Percentiles rank a stretch among this genome's conserved stretches.
These are phyloP conservation scores for Terebella lapidaria DNA, from an alignment of 2,888 invertebrate genomes.

Conservation along the genomic window DNA sequence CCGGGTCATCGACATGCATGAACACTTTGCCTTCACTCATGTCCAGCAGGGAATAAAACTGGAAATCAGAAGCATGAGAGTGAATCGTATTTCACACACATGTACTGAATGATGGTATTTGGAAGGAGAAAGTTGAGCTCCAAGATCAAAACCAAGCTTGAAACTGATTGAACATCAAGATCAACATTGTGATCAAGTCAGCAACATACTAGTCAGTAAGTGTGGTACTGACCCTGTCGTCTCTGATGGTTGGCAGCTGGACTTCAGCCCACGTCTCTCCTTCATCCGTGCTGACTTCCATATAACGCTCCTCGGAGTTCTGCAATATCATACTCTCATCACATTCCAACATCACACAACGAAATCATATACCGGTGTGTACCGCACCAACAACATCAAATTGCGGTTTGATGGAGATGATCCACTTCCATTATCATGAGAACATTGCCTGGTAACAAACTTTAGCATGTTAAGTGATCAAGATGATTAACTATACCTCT, in stretches of 20 bases:
- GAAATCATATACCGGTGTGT: background rate
- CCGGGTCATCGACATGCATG: constrained; percentile 50
- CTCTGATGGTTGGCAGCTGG: constrained; percentile 42
- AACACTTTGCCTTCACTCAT: constrained; percentile 47
- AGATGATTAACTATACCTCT: background rate
- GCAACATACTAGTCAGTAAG: too few species aligned
- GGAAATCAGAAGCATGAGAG: too few species aligned
- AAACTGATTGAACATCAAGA: too few species aligned
- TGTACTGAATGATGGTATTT: too few species aligned
- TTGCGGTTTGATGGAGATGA: too few species aligned
- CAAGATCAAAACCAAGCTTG: too few species aligned
- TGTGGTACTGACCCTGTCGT: constrained; percentile 38
- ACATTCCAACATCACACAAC: background rate
- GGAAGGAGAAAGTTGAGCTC: too few species aligned
- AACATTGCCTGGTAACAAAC: background rate
- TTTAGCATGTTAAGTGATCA: background rate
- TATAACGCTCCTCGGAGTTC: constrained; percentile 23
- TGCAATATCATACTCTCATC: background rate
- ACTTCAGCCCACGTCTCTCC: constrained; percentile 43
- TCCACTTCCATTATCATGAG: too few species aligned
- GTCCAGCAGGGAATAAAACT: constrained; percentile 52
- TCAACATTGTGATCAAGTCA: too few species aligned
- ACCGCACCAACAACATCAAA: background rate
- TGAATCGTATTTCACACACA: too few species aligned
- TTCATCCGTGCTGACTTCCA: constrained; percentile 44